These are phyloP conservation scores for Drosophila paramelanica DNA, from an alignment of 2,888 invertebrate genomes.

Conservation along the genomic window DNA sequence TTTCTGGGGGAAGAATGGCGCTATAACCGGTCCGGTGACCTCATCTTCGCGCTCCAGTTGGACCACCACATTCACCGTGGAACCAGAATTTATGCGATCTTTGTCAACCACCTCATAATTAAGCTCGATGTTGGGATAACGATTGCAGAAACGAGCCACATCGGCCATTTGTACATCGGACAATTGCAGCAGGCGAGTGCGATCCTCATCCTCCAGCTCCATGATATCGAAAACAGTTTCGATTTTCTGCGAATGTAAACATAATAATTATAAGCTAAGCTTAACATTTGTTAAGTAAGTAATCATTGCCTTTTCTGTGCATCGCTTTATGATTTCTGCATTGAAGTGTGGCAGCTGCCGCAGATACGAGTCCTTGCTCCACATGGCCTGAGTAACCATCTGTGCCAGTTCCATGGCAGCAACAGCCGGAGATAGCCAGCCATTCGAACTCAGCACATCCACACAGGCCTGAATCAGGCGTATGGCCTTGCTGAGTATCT, in stretches of 20 bases:
- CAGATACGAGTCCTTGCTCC: constrained; percentile 99
- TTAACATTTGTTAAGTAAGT: accelerated
- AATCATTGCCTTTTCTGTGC: constrained; percentile 89
- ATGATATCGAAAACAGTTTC: constrained; percentile 92
- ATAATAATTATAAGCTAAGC: background rate
- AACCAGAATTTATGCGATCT: constrained; percentile 91
- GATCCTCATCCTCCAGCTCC: constrained; percentile 94
- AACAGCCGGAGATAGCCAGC: constrained; percentile 99
- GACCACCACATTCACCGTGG: constrained; percentile 95
- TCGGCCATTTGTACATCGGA: constrained; percentile 97
- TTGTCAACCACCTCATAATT: constrained; percentile 95
- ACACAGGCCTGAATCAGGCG: constrained; percentile 97
- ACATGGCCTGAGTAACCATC: constrained; percentile 99
- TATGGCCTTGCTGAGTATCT: constrained; percentile 93
- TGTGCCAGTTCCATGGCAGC: constrained; percentile 99
- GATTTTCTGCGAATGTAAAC: constrained; percentile 85
- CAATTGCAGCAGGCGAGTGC: constrained; percentile 91
- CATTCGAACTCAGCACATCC: constrained; percentile 96
- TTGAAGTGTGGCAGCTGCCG: constrained; percentile 98
- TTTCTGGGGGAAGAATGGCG: constrained; percentile 98
- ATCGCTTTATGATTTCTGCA: constrained; percentile 94
- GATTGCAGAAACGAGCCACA: constrained; percentile 98
- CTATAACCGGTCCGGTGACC: constrained; percentile 97
- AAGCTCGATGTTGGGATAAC: constrained; percentile 99
- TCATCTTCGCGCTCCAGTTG: constrained; percentile 98